phyloP scores from a whole-genome alignment of 2,888 invertebrate species.

The Merodon equestris region DNA sequence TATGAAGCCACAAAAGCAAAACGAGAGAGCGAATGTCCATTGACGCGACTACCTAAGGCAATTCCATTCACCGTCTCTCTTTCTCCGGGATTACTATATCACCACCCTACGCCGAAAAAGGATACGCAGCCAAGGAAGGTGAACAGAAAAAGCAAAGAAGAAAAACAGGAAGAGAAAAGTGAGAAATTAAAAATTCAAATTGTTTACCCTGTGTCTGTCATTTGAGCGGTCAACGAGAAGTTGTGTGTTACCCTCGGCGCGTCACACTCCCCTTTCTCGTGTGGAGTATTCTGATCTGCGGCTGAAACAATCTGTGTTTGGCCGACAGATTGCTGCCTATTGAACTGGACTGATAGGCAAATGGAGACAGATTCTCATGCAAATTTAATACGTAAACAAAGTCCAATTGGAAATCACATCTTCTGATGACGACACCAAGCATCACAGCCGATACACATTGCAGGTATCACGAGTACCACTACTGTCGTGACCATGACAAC shows the following conservation, averaged over 20 bases:
- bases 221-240: conserved; percentile 41
- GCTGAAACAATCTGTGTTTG: conserved; percentile 53
- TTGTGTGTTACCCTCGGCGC: conserved; percentile 56
- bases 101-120: conserved; percentile 43
- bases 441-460: neutral
- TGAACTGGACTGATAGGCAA: conserved; percentile 73
- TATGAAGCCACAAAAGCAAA: conserved; percentile 63
- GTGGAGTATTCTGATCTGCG: neutral
- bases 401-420: conserved; percentile 79
- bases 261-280: conserved; percentile 37
- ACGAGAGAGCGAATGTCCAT: neutral
- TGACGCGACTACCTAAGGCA: conserved; percentile 25
- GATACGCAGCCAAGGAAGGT: conserved; percentile 29
- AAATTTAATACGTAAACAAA: conserved; percentile 79
- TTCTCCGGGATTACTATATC: conserved; percentile 27
- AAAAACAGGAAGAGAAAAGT: conserved; percentile 32
- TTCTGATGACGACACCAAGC: conserved; percentile 44
- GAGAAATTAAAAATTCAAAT: conserved; percentile 68
- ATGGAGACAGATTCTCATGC: conserved; percentile 79
- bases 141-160: neutral
- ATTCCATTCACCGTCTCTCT: conserved; percentile 41
- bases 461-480: no score
- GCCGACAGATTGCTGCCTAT: conserved; percentile 68
- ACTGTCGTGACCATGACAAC: no score
- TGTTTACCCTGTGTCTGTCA: conserved; percentile 67